Conservation (phyloP, 2,113 vertebrate species). For the Eretmodus cyanostictus region DNA sequence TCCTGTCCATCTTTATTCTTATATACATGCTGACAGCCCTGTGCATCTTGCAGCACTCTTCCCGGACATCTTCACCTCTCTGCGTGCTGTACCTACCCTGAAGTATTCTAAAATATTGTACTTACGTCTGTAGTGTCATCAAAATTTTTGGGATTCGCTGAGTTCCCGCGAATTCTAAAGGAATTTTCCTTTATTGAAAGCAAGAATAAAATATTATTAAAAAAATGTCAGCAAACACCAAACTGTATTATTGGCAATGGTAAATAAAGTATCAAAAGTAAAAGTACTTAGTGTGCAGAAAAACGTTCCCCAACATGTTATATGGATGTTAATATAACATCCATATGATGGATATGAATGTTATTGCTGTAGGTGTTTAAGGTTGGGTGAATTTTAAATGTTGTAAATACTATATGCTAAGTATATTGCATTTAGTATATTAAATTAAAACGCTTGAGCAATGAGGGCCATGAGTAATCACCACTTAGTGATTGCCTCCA, state of each 20-base stretch:
- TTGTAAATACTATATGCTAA: not conserved
- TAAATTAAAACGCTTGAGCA: not conserved
- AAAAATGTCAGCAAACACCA: not conserved
- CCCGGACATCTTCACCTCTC: not conserved
- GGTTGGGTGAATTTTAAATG: not conserved
- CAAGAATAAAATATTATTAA: not conserved
- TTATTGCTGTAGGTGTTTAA: not conserved
- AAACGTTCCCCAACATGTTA: not conserved
- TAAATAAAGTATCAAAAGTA: not conserved
- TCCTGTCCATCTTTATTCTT: not conserved
- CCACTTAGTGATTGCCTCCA: not conserved
- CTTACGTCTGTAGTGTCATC: not conserved
- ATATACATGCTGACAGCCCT: not conserved
- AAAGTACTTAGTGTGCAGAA: not conserved
- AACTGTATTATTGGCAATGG: not conserved
- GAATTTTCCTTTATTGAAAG: not conserved
- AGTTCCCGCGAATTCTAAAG: not conserved
- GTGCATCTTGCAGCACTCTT: not conserved
- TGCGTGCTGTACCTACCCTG: not conserved
- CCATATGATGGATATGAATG: not conserved
- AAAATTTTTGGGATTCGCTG: not conserved
- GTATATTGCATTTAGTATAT: not conserved
- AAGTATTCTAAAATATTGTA: not conserved
- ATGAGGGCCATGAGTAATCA: not conserved
- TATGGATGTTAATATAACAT: not conserved